Conservation (phyloP, 2,888 invertebrate genomes). For the Parthenolecanium corni region DNA sequence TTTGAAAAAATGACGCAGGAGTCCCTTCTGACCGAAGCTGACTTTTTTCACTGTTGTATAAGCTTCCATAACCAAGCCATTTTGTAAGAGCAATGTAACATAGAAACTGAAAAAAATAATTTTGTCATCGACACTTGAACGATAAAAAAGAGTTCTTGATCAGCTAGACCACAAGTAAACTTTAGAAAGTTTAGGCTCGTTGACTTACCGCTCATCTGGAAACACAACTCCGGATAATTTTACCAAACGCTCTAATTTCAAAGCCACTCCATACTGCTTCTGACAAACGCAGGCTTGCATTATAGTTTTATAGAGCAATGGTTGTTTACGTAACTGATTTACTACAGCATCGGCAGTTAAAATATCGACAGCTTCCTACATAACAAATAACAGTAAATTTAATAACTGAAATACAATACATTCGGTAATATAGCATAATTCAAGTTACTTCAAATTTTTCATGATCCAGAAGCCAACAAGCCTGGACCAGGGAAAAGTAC, state of each 20-base stretch:
- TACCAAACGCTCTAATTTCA: slow-evolving; percentile 3
- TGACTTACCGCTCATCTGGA: slow-evolving; percentile 4
- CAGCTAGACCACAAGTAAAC: not conserved
- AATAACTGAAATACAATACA: not conserved
- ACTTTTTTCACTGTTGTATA: not conserved
- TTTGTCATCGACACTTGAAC: too few species aligned
- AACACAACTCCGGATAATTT: slow-evolving; percentile 3
- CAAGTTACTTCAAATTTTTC: slow-evolving; percentile 60
- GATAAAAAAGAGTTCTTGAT: not conserved
- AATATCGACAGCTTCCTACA: slow-evolving; percentile 13
- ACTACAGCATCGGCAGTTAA: not conserved
- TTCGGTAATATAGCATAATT: not conserved
- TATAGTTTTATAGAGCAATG: slow-evolving; percentile 6
- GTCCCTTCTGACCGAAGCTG: not conserved
- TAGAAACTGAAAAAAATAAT: slow-evolving; percentile 8
- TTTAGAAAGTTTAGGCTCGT: not conserved
- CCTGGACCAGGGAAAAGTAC: slow-evolving; percentile 36
- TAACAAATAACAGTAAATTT: not conserved
- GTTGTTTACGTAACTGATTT: not conserved
- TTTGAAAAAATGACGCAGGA: slow-evolving; percentile 18
- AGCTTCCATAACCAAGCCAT: slow-evolving; percentile 19
- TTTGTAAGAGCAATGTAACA: slow-evolving; percentile 14
- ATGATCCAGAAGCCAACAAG: slow-evolving; percentile 82
- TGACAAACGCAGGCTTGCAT: slow-evolving; percentile 12
- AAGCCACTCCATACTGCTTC: slow-evolving; percentile 5